phyloP scores from a whole-genome alignment of 2,113 vertebrate genomes.

The Brevimyrus niger region DNA sequence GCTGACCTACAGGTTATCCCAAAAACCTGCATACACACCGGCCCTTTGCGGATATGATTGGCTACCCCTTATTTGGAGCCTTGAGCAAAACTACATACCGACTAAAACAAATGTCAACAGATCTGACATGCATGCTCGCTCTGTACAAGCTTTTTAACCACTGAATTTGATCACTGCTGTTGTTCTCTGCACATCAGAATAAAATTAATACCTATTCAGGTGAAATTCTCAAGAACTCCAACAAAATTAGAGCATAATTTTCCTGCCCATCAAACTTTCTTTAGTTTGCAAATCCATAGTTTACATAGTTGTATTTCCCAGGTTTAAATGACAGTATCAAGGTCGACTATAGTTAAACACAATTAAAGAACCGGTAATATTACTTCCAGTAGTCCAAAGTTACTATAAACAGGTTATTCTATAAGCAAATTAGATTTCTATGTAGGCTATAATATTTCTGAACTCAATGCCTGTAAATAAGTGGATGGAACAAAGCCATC shows the following conservation, averaged over 20 bases:
- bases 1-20: no score
- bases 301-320: background rate
- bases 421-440: background rate
- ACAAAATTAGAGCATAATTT: background rate
- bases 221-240: background rate
- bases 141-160: background rate
- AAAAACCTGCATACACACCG: no score
- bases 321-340: background rate
- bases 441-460: background rate
- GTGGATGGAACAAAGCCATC: background rate
- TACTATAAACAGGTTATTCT: conserved; percentile 1
- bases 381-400: background rate
- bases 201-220: background rate
- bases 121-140: background rate
- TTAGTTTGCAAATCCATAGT: background rate
- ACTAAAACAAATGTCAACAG: background rate
- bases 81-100: background rate
- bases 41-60: no score
- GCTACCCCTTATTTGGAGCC: background rate
- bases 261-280: background rate
- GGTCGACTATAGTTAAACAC: background rate
- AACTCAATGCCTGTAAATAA: background rate
- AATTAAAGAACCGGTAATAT: background rate
- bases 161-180: background rate
- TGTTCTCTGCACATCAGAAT: background rate